Evolutionary conservation across 2,888 invertebrate genomes (phyloP).

Genomic region (Salpingus planirostris): DNA sequence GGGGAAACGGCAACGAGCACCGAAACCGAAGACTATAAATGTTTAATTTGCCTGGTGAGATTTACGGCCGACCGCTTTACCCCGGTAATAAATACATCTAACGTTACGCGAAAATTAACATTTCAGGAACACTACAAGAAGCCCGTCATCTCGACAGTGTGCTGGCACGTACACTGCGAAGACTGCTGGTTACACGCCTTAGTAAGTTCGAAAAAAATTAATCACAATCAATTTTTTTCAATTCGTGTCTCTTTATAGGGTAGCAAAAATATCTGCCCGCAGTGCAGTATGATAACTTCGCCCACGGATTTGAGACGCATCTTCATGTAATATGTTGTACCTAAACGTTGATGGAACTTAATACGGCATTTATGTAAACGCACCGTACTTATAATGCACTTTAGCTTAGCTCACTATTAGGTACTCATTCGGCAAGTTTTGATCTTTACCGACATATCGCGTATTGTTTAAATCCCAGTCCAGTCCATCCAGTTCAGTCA

Average conservation of each 20-base stretch:
- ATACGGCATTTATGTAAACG: conserved; percentile 15
- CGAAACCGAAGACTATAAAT: conserved; percentile 53
- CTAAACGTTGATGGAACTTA: conserved; percentile 8
- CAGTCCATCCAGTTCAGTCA: no score
- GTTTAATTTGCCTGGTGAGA: conserved; percentile 66
- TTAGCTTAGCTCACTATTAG: background rate
- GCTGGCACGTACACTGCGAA: conserved; percentile 65
- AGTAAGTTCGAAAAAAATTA: conserved; percentile 28
- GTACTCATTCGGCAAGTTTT: conserved; percentile 3
- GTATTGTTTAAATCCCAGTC: no score
- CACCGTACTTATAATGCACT: conserved; percentile 11
- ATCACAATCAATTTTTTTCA: background rate
- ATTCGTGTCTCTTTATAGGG: conserved; percentile 45
- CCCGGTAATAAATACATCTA: no score
- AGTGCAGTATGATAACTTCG: conserved; percentile 89
- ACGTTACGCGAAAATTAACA: no score
- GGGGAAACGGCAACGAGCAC: conserved; percentile 30
- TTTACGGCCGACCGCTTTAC: conserved; percentile 15
- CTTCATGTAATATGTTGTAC: conserved; percentile 63
- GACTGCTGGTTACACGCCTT: conserved; percentile 63
- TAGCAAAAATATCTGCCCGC: conserved; percentile 87
- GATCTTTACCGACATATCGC: conserved; percentile 15
- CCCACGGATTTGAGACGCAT: conserved; percentile 79
- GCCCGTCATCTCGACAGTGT: conserved; percentile 57
- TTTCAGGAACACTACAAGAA: conserved; percentile 54